Base-by-base conservation (phyloP, 2,888 invertebrate genomes). In the Neoitamus cyanurus region DNA sequence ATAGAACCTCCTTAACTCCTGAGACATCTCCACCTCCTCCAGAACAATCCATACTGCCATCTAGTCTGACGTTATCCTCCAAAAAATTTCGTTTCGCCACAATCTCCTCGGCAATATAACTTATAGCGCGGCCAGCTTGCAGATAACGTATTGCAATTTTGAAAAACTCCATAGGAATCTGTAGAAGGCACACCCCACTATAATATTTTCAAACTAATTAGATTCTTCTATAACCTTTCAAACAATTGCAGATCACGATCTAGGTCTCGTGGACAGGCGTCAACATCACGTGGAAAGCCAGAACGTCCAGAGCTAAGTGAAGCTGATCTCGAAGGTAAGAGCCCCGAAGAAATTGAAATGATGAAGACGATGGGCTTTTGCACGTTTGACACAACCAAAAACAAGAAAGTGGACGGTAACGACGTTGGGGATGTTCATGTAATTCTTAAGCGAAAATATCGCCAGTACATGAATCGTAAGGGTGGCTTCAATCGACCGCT, bases 381-480 rank as follows among this genome's bases (percentile, higher is more conserved):
- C 91, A 96, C 95, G 86, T 99, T 99, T 91, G 97, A 98, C 90
- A 95, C 97, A 0, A 99, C 99, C 0, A 99, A 99, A 93, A 97
- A 97, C 88, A 98, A 98, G 92, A 97, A 97, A 92, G 98, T 99
- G 0, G 95, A 96, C 0, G 98, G 97, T 36, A 99, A 99, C 90
- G 97, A 98, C 88, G 95, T 95, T 83, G 98, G 98, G n/a, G 96
- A 95, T 34, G 98, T 98, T 86, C 98, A 99, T 90, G 97, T 99
- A 85, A 97, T 98, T 86, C 93, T 98, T 86, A 98, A 99, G 92
- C 93, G 99, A 88, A 97, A 98, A 92, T 99, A 98, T 91, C 95
- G 99, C 88, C 99, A 99, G 92, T 99, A 99, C 90, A 99, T 99
- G 99, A 99, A 99, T 92, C 94, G 99, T 86, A 98, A 98, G 92